Evolutionary conservation across 2,797 vertebrate species (phyloP), one percentile per base, ranked within the genome.

Genomic region (Pogonophryne albipinna): DNA sequence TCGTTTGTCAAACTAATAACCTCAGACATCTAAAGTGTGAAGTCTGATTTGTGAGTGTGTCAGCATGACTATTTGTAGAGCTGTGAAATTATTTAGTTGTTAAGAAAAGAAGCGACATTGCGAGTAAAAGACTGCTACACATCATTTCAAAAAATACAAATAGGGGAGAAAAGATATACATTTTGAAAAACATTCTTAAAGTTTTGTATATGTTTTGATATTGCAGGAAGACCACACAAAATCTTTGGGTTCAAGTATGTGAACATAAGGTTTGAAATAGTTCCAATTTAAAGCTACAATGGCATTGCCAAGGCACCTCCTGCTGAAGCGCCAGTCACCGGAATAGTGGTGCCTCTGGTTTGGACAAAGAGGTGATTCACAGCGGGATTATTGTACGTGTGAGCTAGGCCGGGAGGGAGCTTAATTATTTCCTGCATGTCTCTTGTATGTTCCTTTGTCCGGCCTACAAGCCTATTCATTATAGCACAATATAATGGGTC

Each of bases 341-440:
- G 69, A 80, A 82, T 79, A 82, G 88, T 79, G 84, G 90, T 84
- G 82, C 90, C 84, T 85, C 71, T 86, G 80, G 71, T 62, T 80
- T 68, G 86, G 82, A 95, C 93, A 94, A 93, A 95, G 92, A 91
- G 68, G 74, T 88, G 85, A 93, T 94, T 94, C 85, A 94, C 89
- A 82, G 76, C 82, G 71, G 92, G 87, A 93, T 93, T 95, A 92
- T 93, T 94, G 85, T 90, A 90, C 31, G 83, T 92, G 86, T 91
- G 85, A 88, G 89, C 85, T 53, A 16, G 81, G 80, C 79, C 70
- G 78, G 78, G 77, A 84, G 83, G 85, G 75, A 83, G 85, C 76
- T 88, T 91, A 88, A 91, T 89, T 92, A 87, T 90, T 87, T 86
- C 80, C 86, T 90, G 85, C 87, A 47, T 90, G 84, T 87, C 85